Conservation (phyloP, 2,113 vertebrate genomes). For the Puma concolor region DNA sequence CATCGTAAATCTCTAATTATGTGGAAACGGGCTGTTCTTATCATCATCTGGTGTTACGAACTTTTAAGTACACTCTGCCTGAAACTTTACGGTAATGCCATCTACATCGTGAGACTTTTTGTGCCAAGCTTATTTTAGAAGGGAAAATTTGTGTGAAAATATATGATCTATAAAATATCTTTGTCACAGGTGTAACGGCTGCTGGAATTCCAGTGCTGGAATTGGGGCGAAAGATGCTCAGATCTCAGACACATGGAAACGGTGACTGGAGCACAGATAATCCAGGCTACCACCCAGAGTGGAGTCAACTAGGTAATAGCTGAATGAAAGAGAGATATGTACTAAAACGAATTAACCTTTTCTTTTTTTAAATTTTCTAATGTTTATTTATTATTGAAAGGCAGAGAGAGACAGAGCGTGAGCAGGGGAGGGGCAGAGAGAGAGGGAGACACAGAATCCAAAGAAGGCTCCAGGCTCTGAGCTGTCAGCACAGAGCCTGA, state of each 20-base stretch:
- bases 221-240: not conserved
- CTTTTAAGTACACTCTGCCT: constrained; percentile 40
- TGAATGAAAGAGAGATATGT: not conserved
- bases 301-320: not conserved
- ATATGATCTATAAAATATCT: not conserved
- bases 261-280: not conserved
- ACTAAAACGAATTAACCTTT: not conserved
- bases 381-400: no score
- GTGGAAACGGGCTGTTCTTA: constrained; percentile 39
- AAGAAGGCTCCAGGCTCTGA: no score
- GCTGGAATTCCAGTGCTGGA: not conserved
- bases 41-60: not conserved
- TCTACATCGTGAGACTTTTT: not conserved
- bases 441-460: no score
- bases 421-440: no score
- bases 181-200: not conserved
- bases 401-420: no score
- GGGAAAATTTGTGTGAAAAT: not conserved
- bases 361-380: no score
- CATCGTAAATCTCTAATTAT: constrained; percentile 63
- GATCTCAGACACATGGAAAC: not conserved
- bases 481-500: no score
- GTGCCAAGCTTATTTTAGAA: not conserved
- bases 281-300: not conserved
- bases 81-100: constrained; percentile 2